These are phyloP conservation scores for Karalla daura DNA, from an alignment of 2,797 vertebrate genomes.

Conservation along the genomic window DNA sequence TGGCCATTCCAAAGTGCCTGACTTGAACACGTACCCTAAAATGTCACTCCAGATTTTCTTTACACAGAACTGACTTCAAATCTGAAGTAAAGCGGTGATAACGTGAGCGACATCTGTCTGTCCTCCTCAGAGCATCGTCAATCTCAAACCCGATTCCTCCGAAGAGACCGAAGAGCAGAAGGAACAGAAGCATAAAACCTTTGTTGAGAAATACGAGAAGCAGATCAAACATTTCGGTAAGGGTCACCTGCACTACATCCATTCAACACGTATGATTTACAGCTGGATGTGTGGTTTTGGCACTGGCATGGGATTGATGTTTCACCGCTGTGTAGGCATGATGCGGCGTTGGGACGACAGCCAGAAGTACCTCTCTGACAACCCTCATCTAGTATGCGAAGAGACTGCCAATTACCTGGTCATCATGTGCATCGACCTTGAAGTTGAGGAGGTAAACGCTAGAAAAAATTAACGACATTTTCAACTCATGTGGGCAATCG, in stretches of 20 bases:
- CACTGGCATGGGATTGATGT: background rate
- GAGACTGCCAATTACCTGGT: constrained; percentile 97
- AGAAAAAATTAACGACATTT: background rate
- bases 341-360: constrained; percentile 96
- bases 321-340: constrained; percentile 85
- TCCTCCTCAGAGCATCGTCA: constrained; percentile 88
- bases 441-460: constrained; percentile 91
- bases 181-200: constrained; percentile 93
- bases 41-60: too few relatives aligned
- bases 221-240: constrained; percentile 95
- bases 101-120: too few relatives aligned
- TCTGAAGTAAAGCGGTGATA: too few relatives aligned
- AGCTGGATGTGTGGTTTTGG: background rate
- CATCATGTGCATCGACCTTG: constrained; percentile 97
- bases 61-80: too few relatives aligned
- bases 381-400: constrained; percentile 93
- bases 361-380: constrained; percentile 94
- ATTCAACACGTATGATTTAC: background rate
- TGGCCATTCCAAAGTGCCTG: too few relatives aligned
- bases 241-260: constrained; percentile 5
- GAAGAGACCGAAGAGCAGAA: constrained; percentile 92
- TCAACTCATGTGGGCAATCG: too few relatives aligned
- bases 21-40: too few relatives aligned
- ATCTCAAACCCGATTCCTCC: constrained; percentile 81
- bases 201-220: constrained; percentile 93